Evolutionary conservation across 2,113 vertebrate genomes (phyloP), one percentile per base, ranked within the genome.

Genomic region (Mungos mungo): DNA sequence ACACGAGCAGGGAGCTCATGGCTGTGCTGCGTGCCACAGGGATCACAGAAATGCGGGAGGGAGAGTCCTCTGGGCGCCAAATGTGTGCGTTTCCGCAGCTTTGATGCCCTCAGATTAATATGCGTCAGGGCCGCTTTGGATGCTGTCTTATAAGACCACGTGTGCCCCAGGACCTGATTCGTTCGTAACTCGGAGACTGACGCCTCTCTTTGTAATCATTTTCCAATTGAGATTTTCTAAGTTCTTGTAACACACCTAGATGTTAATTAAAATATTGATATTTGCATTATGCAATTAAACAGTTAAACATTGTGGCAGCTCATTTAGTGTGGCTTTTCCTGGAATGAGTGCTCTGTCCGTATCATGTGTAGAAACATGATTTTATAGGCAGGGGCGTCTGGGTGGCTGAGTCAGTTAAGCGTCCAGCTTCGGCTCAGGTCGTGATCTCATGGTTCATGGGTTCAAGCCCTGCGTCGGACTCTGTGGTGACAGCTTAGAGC

Each of bases 251-350:
- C 38, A 92, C 2, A 60, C 50, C 47, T 41, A 77, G 29, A 35
- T 57, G 31, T 54, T 94, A 97, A 90, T 96, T 95, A 81, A 94
- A 92, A 81, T 52, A 79, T 18, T 3, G 16, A 9, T 8, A 69
- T 15, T 14, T 1, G 7, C n/a, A 8, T n/a, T n/a, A 69, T n/a
- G 3, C 19, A 25, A 13, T 94, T 57, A 80, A 50, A 31, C 85
- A 47, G 10, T 10, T 25, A 90, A 96, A 93, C 35, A 25, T 1
- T 10, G 31, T 18, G 11, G 11, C 16, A 31, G 45, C 50, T 91
- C 74, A 83, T 54, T 31, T n/a, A 80, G 14, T 23, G 19, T 18
- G 80, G 19, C 27, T 82, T 83, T 94, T 35, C n/a, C 45, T 79
- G 66, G 72, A 87, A 82, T 41, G 41, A 82, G 79, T 29, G 4